These are phyloP conservation scores for Tachina lurida DNA, from an alignment of 2,888 invertebrate species.

Conservation along the genomic window DNA sequence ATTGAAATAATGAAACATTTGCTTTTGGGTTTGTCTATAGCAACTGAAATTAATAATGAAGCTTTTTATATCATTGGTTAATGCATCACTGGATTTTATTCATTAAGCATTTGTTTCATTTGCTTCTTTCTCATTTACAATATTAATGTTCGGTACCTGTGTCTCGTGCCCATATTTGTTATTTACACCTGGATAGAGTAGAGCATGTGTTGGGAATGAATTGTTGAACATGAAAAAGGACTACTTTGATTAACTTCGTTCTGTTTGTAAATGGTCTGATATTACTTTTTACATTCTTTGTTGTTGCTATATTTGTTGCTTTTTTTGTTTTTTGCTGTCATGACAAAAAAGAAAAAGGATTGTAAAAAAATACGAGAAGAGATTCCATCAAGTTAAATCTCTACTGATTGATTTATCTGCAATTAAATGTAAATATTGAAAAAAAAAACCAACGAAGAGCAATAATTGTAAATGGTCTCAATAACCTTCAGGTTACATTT, in stretches of 20 bases:
- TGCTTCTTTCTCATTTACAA: background rate
- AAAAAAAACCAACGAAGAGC: background rate
- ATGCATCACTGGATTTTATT: slow-evolving; percentile 55
- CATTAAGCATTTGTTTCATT: slow-evolving; percentile 42
- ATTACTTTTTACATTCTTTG: slow-evolving; percentile 1
- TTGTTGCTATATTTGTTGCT: background rate
- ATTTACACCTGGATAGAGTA: background rate
- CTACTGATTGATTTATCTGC: slow-evolving; percentile 35
- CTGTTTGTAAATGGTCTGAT: slow-evolving; percentile 30
- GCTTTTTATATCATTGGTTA: slow-evolving; percentile 36
- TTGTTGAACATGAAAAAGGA: slow-evolving; percentile 50
- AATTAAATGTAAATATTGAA: slow-evolving; percentile 29
- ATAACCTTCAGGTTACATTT: slow-evolving; percentile 3
- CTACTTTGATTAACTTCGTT: slow-evolving; percentile 50
- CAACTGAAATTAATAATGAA: slow-evolving; percentile 39
- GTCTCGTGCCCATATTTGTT: slow-evolving; percentile 10
- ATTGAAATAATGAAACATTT: slow-evolving; percentile 8
- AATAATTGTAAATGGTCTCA: background rate
- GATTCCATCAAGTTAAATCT: slow-evolving; percentile 30
- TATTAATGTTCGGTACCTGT: slow-evolving; percentile 14
- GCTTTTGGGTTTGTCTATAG: slow-evolving; percentile 5
- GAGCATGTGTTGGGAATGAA: background rate
- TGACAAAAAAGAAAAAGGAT: background rate
- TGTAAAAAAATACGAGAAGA: background rate
- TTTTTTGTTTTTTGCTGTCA: background rate